These are phyloP conservation scores for Mylabris sibirica DNA, from an alignment of 2,888 invertebrate species.

Conservation along the genomic window DNA sequence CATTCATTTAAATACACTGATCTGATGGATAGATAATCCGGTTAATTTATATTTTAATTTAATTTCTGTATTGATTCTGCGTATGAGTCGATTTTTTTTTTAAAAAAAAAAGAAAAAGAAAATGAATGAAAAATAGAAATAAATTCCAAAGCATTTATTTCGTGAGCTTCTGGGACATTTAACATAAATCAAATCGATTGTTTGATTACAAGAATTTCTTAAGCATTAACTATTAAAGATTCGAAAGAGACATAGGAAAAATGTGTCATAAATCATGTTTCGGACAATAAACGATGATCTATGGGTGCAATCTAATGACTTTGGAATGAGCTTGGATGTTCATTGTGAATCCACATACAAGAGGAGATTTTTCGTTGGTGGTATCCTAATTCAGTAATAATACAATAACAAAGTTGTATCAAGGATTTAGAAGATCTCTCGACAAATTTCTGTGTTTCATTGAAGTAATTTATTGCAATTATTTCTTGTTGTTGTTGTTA, in stretches of 20 bases:
- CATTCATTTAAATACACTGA: not conserved
- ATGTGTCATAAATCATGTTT: slow-evolving; percentile 13
- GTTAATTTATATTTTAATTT: slow-evolving; percentile 10
- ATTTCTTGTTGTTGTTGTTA: not conserved
- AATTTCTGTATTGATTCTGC: not conserved
- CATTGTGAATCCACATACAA: not conserved
- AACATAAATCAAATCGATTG: slow-evolving; percentile 15
- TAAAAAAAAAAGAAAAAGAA: not conserved
- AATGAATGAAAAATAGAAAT: not conserved
- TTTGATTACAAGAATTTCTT: slow-evolving; percentile 9
- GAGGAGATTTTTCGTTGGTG: not conserved
- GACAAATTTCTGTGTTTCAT: slow-evolving; percentile 21
- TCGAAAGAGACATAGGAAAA: slow-evolving; percentile 2
- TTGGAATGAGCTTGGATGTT: slow-evolving; percentile 1
- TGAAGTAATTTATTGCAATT: slow-evolving; percentile 11
- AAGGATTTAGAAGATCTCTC: not conserved
- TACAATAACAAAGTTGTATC: not conserved
- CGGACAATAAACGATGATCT: slow-evolving; percentile 18
- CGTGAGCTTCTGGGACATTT: slow-evolving; percentile 12
- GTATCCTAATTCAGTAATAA: not conserved
- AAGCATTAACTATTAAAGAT: slow-evolving; percentile 10
- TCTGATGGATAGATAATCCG: not conserved
- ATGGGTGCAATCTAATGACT: slow-evolving; percentile 18
- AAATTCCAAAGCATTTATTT: slow-evolving; percentile 3
- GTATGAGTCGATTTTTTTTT: not conserved